These are phyloP conservation scores for Telmatherina bonti DNA, from an alignment of 2,797 vertebrate genomes.

Conservation along the genomic window DNA sequence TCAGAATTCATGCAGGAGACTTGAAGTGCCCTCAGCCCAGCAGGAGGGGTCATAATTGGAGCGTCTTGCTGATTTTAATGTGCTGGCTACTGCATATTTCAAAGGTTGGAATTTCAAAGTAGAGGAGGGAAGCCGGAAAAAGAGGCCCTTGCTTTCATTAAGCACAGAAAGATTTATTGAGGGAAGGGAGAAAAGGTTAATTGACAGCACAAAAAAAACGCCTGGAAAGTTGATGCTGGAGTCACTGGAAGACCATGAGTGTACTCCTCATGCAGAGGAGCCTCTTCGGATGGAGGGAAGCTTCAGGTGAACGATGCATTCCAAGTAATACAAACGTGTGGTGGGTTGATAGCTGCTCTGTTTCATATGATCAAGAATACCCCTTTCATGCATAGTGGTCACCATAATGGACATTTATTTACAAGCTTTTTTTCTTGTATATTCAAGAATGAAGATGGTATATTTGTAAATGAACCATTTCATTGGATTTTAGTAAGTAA, in stretches of 20 bases:
- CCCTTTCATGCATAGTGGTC: too few relatives aligned
- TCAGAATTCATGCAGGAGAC: slow-evolving; percentile 5
- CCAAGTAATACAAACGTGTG: too few relatives aligned
- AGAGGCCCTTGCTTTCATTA: slow-evolving; percentile 13
- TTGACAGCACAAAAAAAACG: slow-evolving; percentile 1
- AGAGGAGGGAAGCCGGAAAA: neutral
- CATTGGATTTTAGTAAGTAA: too few relatives aligned
- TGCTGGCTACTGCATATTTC: slow-evolving; percentile 36
- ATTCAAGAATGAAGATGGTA: too few relatives aligned
- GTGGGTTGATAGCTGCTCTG: neutral
- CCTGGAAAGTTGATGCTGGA: neutral
- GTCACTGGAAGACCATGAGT: neutral
- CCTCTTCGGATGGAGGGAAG: neutral
- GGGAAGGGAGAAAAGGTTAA: neutral
- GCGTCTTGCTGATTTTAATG: slow-evolving; percentile 48
- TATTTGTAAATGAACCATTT: too few relatives aligned
- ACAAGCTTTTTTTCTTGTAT: too few relatives aligned
- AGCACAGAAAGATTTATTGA: slow-evolving; percentile 11
- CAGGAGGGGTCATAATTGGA: slow-evolving; percentile 57
- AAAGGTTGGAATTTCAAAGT: slow-evolving; percentile 37
- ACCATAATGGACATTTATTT: too few relatives aligned
- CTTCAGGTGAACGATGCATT: neutral
- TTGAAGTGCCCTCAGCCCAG: slow-evolving; percentile 46
- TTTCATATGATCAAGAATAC: neutral
- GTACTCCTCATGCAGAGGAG: neutral